A percentile compares a stretch with the other conserved stretches of the same genome.
These are phyloP conservation scores for Eilema caniola DNA, from an alignment of 2,888 invertebrate genomes.

Conservation along the genomic window DNA sequence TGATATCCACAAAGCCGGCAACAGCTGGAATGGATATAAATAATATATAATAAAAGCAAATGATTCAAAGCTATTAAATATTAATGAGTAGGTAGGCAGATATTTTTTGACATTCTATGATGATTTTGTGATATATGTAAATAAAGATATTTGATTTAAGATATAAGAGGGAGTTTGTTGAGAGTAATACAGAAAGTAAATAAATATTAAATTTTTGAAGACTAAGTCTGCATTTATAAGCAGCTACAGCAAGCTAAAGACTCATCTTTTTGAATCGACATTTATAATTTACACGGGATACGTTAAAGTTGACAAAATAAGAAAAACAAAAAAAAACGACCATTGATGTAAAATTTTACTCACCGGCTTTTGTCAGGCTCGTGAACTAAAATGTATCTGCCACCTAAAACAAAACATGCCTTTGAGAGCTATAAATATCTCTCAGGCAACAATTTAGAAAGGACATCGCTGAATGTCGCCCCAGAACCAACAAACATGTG, in stretches of 20 bases:
- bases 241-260: no score
- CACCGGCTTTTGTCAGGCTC: conserved; percentile 16
- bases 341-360: conserved; percentile 16
- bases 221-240: neutral
- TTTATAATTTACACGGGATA: neutral
- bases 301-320: conserved; percentile 21
- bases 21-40: no score
- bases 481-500: no score
- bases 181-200: neutral
- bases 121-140: no score
- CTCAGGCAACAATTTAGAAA: conserved; percentile 15
- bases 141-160: no score
- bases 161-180: no score
- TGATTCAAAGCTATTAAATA: no score
- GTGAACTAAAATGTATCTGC: conserved; percentile 31
- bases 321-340: conserved; percentile 19
- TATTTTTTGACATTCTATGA: no score
- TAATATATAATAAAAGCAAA: no score
- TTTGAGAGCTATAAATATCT: conserved; percentile 41
- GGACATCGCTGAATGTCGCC: no score
- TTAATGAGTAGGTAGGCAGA: no score
- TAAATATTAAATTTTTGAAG: neutral
- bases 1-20: no score
- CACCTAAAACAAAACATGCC: conserved; percentile 38
- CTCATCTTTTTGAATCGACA: conserved; percentile 6